phyloP scores from a whole-genome alignment of 2,888 invertebrate genomes.

The Lasiommata megera region DNA sequence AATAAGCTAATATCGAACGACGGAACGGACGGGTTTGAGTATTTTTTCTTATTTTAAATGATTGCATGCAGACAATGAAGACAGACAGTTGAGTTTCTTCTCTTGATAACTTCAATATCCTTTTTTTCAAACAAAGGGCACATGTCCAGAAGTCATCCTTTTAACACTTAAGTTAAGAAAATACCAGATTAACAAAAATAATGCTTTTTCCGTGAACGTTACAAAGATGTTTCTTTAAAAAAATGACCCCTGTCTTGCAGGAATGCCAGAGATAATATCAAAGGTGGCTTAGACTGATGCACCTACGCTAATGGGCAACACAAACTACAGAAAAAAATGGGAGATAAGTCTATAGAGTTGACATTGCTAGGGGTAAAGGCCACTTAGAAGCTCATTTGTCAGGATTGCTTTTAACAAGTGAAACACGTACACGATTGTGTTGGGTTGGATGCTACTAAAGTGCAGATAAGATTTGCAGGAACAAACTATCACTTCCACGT shows the following conservation, averaged over 20 bases:
- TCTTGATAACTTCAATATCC: no score
- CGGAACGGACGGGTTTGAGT: no score
- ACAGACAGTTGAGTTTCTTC: no score
- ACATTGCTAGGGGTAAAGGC: slow-evolving; percentile 13
- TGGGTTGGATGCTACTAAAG: background rate
- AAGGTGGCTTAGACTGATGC: slow-evolving; percentile 25
- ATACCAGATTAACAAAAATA: background rate
- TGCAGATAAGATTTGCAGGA: background rate
- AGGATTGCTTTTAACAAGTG: background rate
- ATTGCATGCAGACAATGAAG: no score
- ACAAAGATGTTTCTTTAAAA: slow-evolving; percentile 15
- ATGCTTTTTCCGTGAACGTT: slow-evolving; percentile 1
- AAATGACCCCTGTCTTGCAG: slow-evolving; percentile 32
- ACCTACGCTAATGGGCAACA: slow-evolving; percentile 22
- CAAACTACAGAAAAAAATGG: slow-evolving; percentile 16
- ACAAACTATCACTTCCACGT: background rate
- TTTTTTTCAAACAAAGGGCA: no score
- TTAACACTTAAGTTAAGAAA: no score
- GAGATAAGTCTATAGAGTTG: slow-evolving; percentile 18
- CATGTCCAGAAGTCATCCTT: no score
- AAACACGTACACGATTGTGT: background rate
- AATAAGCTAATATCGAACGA: no score
- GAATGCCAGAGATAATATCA: slow-evolving; percentile 33
- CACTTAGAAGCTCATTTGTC: slow-evolving; percentile 16
- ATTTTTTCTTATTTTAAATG: background rate